Evolutionary conservation across 2,797 vertebrate species (phyloP), one percentile per base, ranked within the genome.

Genomic region (Chaenodraco wilsoni): DNA sequence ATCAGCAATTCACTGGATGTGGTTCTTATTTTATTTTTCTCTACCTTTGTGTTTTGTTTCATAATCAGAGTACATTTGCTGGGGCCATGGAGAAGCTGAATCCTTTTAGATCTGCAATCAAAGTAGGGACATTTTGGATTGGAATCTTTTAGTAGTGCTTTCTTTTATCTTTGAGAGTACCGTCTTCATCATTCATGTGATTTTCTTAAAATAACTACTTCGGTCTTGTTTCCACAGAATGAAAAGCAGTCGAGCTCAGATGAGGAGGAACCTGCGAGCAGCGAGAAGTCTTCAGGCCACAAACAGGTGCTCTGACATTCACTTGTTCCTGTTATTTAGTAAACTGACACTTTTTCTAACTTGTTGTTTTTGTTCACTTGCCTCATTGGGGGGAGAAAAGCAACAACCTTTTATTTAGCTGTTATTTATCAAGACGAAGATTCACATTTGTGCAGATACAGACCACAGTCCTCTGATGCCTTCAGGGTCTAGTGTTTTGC

Each of bases 1-100:
- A 37, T 37, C 33, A 37, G 8, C 8, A 13, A 1, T 31, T 41
- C 37, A 0, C 41, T 41, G 0, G 3, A 2, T 27, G 1, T 16
- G 9, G 13, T 50, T 3, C 15, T 37, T 17, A 31, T 31, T 62
- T 27, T 27, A 0, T 6, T 14, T 27, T 21, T 48, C 64, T 48
- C 1, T 19, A 2, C 56, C 11, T n/a, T n/a, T 51, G 41, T 27
- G 3, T 65, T 65, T 49, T 65, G 5, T 65, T 16, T 17, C 1
- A 2, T 50, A 3, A 50, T 73, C 71, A 93, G 89, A 89, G 60
- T 72, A 91, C 65, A 70, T 62, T 91, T 45, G 16, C 79, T 0
- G 90, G 19, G 0, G 88, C 83, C 0, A 86, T 90, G 83, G 85
- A 66, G 0, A 91, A 88, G 56, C 74, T 90, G 55, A 92, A 91